phyloP scores from a whole-genome alignment of 2,797 vertebrate genomes.

The Aeoliscus strigatus region DNA sequence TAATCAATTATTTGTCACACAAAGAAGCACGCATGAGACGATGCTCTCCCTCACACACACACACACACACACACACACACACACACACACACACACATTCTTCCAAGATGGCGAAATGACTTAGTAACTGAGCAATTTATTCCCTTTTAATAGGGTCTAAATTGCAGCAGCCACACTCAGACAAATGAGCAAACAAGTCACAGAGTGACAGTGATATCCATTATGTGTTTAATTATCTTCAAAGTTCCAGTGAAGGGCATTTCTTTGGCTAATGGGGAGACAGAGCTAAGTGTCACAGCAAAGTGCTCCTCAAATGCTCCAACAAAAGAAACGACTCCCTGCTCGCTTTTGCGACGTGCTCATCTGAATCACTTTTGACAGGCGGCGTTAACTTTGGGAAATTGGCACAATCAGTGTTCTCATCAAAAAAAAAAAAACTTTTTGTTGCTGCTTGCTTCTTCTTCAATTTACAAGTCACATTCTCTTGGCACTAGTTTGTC shows the following conservation, averaged over 20 bases:
- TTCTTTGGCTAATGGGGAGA: slow-evolving; percentile 76
- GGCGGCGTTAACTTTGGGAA: slow-evolving; percentile 54
- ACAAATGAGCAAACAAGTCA: slow-evolving; percentile 78
- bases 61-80: slow-evolving; percentile 16
- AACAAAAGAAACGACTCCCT: slow-evolving; percentile 58
- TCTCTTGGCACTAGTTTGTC: slow-evolving; percentile 64
- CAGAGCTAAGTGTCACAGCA: slow-evolving; percentile 68
- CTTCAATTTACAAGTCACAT: slow-evolving; percentile 71
- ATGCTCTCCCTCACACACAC: slow-evolving; percentile 21
- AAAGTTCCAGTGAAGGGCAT: slow-evolving; percentile 81
- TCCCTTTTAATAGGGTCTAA: slow-evolving; percentile 77
- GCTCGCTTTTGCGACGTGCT: slow-evolving; percentile 42
- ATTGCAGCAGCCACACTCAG: slow-evolving; percentile 70
- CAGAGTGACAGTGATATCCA: slow-evolving; percentile 81
- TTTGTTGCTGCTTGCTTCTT: slow-evolving; percentile 69
- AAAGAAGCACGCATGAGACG: slow-evolving; percentile 61
- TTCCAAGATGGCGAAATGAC: slow-evolving; percentile 76
- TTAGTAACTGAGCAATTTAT: slow-evolving; percentile 78
- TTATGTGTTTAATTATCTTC: slow-evolving; percentile 84
- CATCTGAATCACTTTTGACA: slow-evolving; percentile 54
- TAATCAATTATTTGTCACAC: slow-evolving; percentile 74
- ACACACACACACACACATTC: slow-evolving; percentile 23
- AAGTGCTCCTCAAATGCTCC: slow-evolving; percentile 67
- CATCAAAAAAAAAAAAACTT: slow-evolving; percentile 60
- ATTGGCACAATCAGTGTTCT: slow-evolving; percentile 71